Base-by-base conservation (phyloP, 2,113 vertebrate species). In the Agapornis roseicollis region DNA sequence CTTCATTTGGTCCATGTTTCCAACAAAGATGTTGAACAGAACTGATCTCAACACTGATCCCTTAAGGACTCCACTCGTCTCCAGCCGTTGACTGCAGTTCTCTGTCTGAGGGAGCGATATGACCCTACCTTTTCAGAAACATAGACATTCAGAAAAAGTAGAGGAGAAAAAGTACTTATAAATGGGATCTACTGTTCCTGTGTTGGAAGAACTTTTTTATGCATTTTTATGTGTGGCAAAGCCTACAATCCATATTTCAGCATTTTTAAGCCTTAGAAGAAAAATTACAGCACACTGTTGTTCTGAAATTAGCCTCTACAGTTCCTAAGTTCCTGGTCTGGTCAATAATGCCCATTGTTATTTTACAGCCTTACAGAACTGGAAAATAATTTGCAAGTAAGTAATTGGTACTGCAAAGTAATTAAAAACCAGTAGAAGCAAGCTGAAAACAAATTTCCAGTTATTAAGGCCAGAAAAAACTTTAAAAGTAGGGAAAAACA, bases 371-470 rank as follows among this genome's bases (percentile, higher is more conserved):
- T 95, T 68, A 76, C 55, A 92, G 89, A 97, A 97, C 91, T 85
- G 87, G 95, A 96, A 97, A 97, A 92, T 96, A 97, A 97, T 97
- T 97, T 97, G 49, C 90, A 96, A 55, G 70, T 90, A 95, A 96
- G 49, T 83, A 93, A 93, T 86, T 91, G 63, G 39, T 95, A 88
- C 71, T 91, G 80, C 97, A 97, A 97, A 96, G 89, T 78, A 96
- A 96, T 93, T 77, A 80, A 90, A 94, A 96, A 20, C 68, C 24
- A 71, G 37, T 28, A 73, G 55, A 61, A 85, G 64, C 2, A 69
- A 93, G 24, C 13, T 66, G 76, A 95, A 92, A 94, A 88, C 19
- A 90, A 83, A 77, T 90, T 52, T 80, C 1, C 0, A 0, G 11
- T 70, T 85, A 60, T 87, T 89, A 74, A 53, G 27, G 60, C 13